phyloP scores from a whole-genome alignment of 2,888 invertebrate species.

The Drosophila nr. perissopoda region DNA sequence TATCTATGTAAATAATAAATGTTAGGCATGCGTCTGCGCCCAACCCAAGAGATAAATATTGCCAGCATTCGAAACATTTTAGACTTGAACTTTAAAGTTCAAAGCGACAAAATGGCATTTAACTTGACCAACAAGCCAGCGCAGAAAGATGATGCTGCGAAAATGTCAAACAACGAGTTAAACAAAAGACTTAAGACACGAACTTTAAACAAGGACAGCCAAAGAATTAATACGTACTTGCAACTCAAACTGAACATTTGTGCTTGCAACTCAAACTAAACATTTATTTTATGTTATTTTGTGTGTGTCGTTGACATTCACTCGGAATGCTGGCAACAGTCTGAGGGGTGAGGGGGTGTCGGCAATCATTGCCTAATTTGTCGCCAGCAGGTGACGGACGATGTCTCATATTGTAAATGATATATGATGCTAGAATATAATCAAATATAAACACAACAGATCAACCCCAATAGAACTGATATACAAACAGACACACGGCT shows the following conservation, averaged over 20 bases:
- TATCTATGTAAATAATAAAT: not conserved
- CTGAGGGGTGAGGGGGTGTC: not conserved
- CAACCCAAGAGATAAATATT: constrained; percentile 50
- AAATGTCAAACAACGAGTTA: constrained; percentile 40
- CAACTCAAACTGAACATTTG: not conserved
- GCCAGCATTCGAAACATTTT: constrained; percentile 36
- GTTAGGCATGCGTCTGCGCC: constrained; percentile 24
- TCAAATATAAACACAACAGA: not conserved
- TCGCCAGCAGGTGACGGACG: constrained; percentile 51
- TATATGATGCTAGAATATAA: constrained; percentile 2
- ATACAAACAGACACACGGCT: not conserved
- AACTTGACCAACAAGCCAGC: constrained; percentile 61
- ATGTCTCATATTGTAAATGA: constrained; percentile 34
- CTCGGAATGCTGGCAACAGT: constrained; percentile 33
- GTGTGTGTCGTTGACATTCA: constrained; percentile 28
- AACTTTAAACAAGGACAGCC: constrained; percentile 63
- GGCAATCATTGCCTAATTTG: constrained; percentile 59
- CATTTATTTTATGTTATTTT: not conserved
- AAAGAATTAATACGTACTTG: constrained; percentile 18
- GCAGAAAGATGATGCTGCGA: constrained; percentile 32
- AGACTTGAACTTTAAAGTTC: constrained; percentile 79
- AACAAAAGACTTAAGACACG: constrained; percentile 75
- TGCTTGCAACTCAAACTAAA: not conserved
- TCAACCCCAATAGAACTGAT: not conserved
- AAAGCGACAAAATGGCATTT: constrained; percentile 73